These are phyloP conservation scores for Dicyrtomina minuta DNA, from an alignment of 2,888 invertebrate species.

Conservation along the genomic window DNA sequence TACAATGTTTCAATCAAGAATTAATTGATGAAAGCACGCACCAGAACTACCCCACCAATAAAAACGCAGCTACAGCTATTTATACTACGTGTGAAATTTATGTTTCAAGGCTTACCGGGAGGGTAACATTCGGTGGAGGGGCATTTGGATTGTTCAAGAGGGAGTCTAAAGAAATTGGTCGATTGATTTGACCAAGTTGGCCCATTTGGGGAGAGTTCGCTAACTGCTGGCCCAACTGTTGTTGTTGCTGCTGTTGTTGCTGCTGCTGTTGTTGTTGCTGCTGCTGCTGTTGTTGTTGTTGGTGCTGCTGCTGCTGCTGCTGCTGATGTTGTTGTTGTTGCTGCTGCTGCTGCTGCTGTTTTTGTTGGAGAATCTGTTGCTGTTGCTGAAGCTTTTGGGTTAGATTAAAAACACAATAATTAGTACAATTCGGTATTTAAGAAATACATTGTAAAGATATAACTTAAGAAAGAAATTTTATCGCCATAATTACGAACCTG, in stretches of 20 bases:
- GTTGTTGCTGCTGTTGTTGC: slow-evolving; percentile 56
- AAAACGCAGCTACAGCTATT: not conserved
- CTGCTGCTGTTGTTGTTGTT: too few relatives aligned
- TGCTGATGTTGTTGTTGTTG: too few relatives aligned
- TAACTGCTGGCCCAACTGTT: slow-evolving; percentile 35
- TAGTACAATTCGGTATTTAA: too few relatives aligned
- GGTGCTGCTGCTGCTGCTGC: too few relatives aligned
- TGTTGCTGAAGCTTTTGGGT: slow-evolving; percentile 41
- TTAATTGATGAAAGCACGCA: too few relatives aligned
- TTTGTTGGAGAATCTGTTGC: slow-evolving; percentile 32
- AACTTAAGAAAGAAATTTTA: too few relatives aligned
- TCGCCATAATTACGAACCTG: too few relatives aligned
- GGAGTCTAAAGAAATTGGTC: slow-evolving; percentile 70
- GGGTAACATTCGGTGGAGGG: slow-evolving; percentile 74
- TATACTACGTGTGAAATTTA: not conserved
- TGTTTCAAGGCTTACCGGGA: slow-evolving; percentile 55
- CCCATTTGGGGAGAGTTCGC: too few relatives aligned
- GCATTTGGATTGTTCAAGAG: slow-evolving; percentile 82
- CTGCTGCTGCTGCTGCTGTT: slow-evolving; percentile 65
- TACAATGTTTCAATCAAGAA: slow-evolving; percentile 1
- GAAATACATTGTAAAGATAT: slow-evolving; percentile 40
- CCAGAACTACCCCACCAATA: not conserved
- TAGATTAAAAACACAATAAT: too few relatives aligned
- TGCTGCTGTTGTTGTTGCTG: slow-evolving; percentile 33
- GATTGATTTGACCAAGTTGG: slow-evolving; percentile 32